Percentiles rank a stretch among this genome's conserved stretches.
Evolutionary conservation across 92 coral and sea anemone species (phyloP).

Genomic region (Chrysogorgia sp.): DNA sequence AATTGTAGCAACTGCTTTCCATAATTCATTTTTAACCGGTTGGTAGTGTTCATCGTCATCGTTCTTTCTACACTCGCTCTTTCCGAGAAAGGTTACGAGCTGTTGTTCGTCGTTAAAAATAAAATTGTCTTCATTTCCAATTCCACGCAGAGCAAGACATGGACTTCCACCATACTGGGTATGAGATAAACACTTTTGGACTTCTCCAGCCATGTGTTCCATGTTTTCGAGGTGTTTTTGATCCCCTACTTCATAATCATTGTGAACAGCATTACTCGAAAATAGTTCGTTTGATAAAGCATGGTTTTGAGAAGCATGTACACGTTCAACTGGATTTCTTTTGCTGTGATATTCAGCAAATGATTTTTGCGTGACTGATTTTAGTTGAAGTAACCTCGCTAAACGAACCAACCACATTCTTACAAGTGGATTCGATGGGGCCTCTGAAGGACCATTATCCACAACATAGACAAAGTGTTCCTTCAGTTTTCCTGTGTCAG

Average conservation of each 20-base stretch:
- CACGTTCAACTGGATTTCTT: slow-evolving; percentile 65
- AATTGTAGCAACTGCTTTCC: slow-evolving; percentile 33
- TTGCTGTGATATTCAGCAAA: slow-evolving; percentile 59
- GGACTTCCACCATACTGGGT: slow-evolving; percentile 57
- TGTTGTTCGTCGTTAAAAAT: slow-evolving; percentile 50
- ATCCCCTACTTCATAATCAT: slow-evolving; percentile 42
- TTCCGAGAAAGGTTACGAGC: slow-evolving; percentile 50
- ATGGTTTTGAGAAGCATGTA: slow-evolving; percentile 38
- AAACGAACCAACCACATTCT: slow-evolving; percentile 63
- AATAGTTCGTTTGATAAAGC: slow-evolving; percentile 50
- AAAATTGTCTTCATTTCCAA: slow-evolving; percentile 33
- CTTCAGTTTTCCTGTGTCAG: slow-evolving; percentile 66
- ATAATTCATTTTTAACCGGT: background rate
- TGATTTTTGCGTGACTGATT: slow-evolving; percentile 48
- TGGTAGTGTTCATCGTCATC: slow-evolving; percentile 2
- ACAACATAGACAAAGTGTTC: slow-evolving; percentile 62
- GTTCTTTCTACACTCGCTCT: slow-evolving; percentile 40
- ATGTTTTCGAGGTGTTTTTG: slow-evolving; percentile 47
- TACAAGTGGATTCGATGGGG: slow-evolving; percentile 43
- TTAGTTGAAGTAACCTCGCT: background rate
- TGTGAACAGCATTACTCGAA: slow-evolving; percentile 49
- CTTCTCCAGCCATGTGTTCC: slow-evolving; percentile 54
- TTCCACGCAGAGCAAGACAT: slow-evolving; percentile 20
- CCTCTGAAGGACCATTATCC: slow-evolving; percentile 75
- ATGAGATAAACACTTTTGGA: slow-evolving; percentile 19